Percentiles rank a stretch among this genome's conserved stretches.
phyloP scores from a whole-genome alignment of 2,888 invertebrate species.

The Tanytarsus gracilentus region DNA sequence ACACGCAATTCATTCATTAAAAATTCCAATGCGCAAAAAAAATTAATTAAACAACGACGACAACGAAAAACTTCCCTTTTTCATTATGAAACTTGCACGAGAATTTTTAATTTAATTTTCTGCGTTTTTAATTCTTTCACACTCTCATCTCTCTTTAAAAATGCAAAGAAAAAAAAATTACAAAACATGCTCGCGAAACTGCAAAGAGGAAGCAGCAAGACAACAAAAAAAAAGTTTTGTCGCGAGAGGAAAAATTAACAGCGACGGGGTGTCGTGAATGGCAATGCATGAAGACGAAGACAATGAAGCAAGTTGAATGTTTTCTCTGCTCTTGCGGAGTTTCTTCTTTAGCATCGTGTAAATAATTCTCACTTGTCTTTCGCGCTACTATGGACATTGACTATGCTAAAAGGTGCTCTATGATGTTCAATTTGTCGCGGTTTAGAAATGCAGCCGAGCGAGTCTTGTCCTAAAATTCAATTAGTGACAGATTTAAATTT shows the following conservation, averaged over 20 bases:
- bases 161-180: conserved; percentile 12
- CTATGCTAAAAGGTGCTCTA: no score
- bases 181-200: conserved; percentile 26
- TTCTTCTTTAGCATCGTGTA: conserved; percentile 23
- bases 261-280: conserved; percentile 11
- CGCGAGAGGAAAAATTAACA: conserved; percentile 25
- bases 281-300: background rate
- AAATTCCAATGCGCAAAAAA: no score
- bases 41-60: no score
- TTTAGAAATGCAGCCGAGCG: no score
- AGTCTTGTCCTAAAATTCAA: no score
- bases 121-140: conserved; percentile 21
- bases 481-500: no score
- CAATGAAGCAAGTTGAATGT: conserved; percentile 15
- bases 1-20: no score
- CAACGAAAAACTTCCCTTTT: no score
- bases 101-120: conserved; percentile 1
- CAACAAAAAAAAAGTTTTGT: conserved; percentile 15
- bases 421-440: no score
- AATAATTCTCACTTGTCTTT: conserved; percentile 19
- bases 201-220: no score
- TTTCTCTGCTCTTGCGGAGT: background rate
- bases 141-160: conserved; percentile 8
- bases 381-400: conserved; percentile 1
- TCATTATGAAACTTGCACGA: background rate